Percentiles rank a stretch among this genome's conserved stretches.
These are phyloP conservation scores for Sebastes steindachneri DNA, from an alignment of 2,797 vertebrate genomes.

Conservation along the genomic window DNA sequence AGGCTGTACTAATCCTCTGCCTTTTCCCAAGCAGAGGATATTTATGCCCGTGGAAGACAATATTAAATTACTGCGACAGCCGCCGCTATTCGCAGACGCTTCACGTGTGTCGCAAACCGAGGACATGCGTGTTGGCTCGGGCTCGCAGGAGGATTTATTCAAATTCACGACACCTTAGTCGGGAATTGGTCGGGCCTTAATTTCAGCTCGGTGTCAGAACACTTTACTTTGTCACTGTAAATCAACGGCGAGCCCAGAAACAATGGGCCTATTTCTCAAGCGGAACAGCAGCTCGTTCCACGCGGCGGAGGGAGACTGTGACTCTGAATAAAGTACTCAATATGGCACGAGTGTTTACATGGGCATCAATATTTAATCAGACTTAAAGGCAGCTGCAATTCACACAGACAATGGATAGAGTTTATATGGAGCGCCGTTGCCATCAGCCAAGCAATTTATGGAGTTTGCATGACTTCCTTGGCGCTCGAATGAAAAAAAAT, in stretches of 20 bases:
- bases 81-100: constrained; percentile 66
- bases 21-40: constrained; percentile 58
- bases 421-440: constrained; percentile 49
- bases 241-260: constrained; percentile 80
- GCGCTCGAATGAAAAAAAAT: constrained; percentile 68
- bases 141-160: constrained; percentile 84
- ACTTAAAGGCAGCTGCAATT: constrained; percentile 70
- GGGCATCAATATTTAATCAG: constrained; percentile 82
- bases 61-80: constrained; percentile 65
- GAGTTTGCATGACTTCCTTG: constrained; percentile 50
- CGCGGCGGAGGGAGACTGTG: constrained; percentile 56
- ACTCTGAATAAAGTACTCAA: constrained; percentile 71
- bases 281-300: constrained; percentile 53
- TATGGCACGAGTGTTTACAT: constrained; percentile 76
- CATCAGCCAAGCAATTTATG: constrained; percentile 55
- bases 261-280: constrained; percentile 73
- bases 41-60: constrained; percentile 64
- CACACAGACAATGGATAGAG: constrained; percentile 62
- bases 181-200: constrained; percentile 86
- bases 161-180: constrained; percentile 87
- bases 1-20: constrained; percentile 57
- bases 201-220: constrained; percentile 91
- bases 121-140: constrained; percentile 82
- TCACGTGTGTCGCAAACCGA: constrained; percentile 84
- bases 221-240: constrained; percentile 89